Base-by-base conservation (phyloP, 92 coral and sea anemone species). In the Plumapathes pennacea region DNA sequence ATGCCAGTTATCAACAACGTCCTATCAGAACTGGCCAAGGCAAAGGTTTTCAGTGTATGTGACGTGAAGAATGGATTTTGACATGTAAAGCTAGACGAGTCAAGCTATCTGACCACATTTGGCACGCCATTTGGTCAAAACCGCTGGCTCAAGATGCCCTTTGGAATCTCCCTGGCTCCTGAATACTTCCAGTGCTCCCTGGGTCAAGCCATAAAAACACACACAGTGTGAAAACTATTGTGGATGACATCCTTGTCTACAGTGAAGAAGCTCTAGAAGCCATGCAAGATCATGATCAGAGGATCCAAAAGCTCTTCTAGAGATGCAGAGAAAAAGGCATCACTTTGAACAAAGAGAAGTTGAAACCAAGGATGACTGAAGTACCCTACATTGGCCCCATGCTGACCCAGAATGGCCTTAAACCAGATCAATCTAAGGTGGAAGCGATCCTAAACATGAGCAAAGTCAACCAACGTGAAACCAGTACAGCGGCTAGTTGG, bases 161-260 rank as follows among this genome's bases (percentile, higher is more conserved):
- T 66, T 25, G 70, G 69, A 36, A 57, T 66, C 2, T 67, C 53
- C 0, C 56, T 67, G 12, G 76, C 62, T 3, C 34, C 66, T 0
- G 75, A 65, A 50, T 50, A 58, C 22, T 64, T 67, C 43, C 51
- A 72, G 25, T 20, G 22, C 14, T 29, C 25, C 33, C 40, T 60
- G 30, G 62, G 38, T 31, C 71, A 69, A 69, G 77, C 50, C 0
- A 55, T 68, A 7, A 56, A 32, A 45, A 55, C 20, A 52, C 75
- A 54, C 7, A 32, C 44, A 4, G 75, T 25, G 65, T 68, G 39
- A 20, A 25, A 7, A 68, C 75, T 3, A 57, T 55, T 9, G 64
- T 71, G 20, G 77, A 76, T 17, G 71, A 76, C 46, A 76, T 76
- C 25, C 83, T 76, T 10, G 33, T 67, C 44, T 21, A 60, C 5